These are phyloP conservation scores for Onychostruthus taczanowskii DNA, from an alignment of 2,113 vertebrate genomes.

Conservation along the genomic window DNA sequence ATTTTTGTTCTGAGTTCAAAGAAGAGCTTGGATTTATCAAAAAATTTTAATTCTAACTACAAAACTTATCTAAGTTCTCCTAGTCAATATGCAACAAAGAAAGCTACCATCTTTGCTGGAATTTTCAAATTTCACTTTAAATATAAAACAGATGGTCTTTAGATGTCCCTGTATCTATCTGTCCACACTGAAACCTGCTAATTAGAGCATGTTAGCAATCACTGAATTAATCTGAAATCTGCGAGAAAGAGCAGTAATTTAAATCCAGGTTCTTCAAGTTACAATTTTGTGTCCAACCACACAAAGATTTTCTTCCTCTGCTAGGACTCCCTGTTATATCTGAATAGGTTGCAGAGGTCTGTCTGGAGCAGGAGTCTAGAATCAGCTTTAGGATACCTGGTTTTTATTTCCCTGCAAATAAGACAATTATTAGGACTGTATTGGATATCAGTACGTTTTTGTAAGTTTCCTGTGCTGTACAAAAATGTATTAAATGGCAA, in stretches of 20 bases:
- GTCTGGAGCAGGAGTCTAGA: not conserved
- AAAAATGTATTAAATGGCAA: not conserved
- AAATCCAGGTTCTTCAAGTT: not conserved
- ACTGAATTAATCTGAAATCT: not conserved
- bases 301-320: not conserved
- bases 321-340: not conserved
- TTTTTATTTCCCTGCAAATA: not conserved
- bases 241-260: not conserved
- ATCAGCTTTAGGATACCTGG: not conserved
- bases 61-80: not conserved
- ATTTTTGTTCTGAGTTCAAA: not conserved
- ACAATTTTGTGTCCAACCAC: fast-evolving
- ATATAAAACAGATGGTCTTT: not conserved
- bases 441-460: not conserved
- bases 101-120: not conserved
- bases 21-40: not conserved
- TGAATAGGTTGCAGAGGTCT: not conserved
- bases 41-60: not conserved
- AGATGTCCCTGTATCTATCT: not conserved
- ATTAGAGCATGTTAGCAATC: not conserved
- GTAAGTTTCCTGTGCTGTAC: not conserved
- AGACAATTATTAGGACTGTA: not conserved
- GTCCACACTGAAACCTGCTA: not conserved
- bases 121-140: not conserved
- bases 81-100: not conserved